Evolutionary conservation across 2,113 vertebrate genomes (phyloP).

Genomic region (Vulpes vulpes): DNA sequence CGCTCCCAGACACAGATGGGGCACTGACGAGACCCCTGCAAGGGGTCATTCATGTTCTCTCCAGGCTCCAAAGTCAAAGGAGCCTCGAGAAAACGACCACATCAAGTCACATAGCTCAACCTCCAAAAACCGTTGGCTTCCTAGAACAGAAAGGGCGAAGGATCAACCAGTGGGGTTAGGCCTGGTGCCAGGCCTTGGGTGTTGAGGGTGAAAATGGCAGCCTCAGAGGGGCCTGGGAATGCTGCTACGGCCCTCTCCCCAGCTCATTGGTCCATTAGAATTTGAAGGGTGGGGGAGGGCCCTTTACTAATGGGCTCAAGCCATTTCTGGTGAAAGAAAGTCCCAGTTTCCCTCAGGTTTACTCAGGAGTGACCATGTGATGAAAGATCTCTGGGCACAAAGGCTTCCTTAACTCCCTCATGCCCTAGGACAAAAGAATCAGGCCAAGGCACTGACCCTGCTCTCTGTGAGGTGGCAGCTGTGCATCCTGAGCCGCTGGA

Average conservation of each 20-base stretch:
- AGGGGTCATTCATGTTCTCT: background rate
- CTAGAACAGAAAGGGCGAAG: background rate
- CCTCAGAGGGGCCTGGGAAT: background rate
- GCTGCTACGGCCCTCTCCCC: background rate
- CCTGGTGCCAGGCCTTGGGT: background rate
- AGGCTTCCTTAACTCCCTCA: constrained; percentile 21
- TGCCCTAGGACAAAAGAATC: constrained; percentile 57
- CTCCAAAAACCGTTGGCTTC: background rate
- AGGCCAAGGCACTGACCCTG: background rate
- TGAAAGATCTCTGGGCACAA: constrained; percentile 56
- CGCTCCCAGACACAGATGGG: background rate
- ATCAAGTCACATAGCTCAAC: background rate
- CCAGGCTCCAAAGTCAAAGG: background rate
- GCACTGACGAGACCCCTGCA: background rate
- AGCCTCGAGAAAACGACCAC: background rate
- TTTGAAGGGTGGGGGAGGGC: background rate
- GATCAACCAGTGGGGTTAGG: background rate
- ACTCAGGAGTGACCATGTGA: constrained; percentile 59
- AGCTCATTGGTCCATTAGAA: background rate
- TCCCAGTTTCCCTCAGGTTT: constrained; percentile 47
- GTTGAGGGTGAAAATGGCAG: background rate
- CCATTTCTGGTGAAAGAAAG: constrained; percentile 52
- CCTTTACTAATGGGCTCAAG: constrained; percentile 6
- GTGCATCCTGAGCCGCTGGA: background rate
- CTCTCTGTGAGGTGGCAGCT: constrained; percentile 22